Evolutionary conservation across 2,113 vertebrate genomes (phyloP).

Genomic region (Otocyon megalotis): DNA sequence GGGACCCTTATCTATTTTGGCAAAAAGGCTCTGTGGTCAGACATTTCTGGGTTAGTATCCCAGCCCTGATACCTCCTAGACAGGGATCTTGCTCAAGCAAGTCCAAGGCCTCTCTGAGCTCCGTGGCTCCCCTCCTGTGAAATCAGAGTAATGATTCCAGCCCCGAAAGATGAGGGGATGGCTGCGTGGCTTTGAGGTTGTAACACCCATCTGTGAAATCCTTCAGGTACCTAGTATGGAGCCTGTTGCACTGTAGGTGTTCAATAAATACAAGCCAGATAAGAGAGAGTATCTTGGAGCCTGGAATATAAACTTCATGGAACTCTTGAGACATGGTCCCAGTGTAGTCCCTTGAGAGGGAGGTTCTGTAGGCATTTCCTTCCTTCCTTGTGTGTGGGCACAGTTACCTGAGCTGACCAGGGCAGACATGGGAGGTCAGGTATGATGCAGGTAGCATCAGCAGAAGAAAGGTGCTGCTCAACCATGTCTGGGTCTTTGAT

Average conservation of each 20-base stretch:
- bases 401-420: not conserved
- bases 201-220: not conserved
- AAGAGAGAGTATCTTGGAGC: not conserved
- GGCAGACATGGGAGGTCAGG: not conserved
- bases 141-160: not conserved
- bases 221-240: not conserved
- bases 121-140: not conserved
- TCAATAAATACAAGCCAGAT: not conserved
- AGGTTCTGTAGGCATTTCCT: not conserved
- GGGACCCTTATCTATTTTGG: constrained; percentile 51
- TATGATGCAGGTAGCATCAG: fast-evolving
- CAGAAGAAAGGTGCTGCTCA: not conserved
- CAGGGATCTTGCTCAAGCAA: not conserved
- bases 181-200: not conserved
- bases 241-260: not conserved
- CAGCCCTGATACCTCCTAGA: not conserved
- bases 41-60: not conserved
- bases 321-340: not conserved
- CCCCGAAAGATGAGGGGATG: not conserved
- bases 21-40: constrained; percentile 11
- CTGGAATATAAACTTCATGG: fast-evolving
- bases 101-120: not conserved
- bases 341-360: not conserved
- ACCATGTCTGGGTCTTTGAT: not conserved
- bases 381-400: not conserved